Evolutionary conservation across 2,113 vertebrate species (phyloP).

Genomic region (Erpornis zantholeuca): DNA sequence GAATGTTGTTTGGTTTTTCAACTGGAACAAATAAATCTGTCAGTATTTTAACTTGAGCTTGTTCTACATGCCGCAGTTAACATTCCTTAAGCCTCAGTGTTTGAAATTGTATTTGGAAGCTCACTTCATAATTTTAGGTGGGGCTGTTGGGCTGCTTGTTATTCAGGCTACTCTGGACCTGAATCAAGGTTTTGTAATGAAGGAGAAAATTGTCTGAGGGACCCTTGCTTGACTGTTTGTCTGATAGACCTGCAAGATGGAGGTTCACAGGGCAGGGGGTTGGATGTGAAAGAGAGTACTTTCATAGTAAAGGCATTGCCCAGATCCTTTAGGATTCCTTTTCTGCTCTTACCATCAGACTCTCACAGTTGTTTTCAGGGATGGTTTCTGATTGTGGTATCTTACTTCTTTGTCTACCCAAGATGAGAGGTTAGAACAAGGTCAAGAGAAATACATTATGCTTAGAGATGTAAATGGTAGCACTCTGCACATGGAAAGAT

Average conservation of each 20-base stretch:
- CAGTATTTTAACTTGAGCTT: not conserved
- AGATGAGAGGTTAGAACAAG: not conserved
- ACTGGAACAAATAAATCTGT: conserved; percentile 3
- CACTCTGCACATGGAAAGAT: not conserved
- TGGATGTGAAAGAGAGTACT: not conserved
- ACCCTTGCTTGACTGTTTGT: not conserved
- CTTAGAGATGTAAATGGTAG: not conserved
- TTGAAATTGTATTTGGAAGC: not conserved
- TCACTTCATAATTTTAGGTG: not conserved
- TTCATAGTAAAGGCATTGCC: not conserved
- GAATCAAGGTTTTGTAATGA: not conserved
- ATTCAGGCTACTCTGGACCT: not conserved
- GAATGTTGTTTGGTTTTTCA: not conserved
- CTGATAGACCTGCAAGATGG: not conserved
- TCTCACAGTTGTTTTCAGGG: not conserved
- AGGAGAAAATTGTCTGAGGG: not conserved
- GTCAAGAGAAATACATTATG: not conserved
- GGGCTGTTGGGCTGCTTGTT: not conserved
- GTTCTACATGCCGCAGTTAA: not conserved
- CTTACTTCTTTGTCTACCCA: not conserved
- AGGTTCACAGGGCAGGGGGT: not conserved
- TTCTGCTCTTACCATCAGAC: not conserved
- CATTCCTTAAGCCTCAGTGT: not conserved
- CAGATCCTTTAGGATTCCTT: not conserved
- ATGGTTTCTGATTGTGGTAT: not conserved